These are phyloP conservation scores for Atethmia centrago DNA, from an alignment of 2,888 invertebrate genomes.

Conservation along the genomic window DNA sequence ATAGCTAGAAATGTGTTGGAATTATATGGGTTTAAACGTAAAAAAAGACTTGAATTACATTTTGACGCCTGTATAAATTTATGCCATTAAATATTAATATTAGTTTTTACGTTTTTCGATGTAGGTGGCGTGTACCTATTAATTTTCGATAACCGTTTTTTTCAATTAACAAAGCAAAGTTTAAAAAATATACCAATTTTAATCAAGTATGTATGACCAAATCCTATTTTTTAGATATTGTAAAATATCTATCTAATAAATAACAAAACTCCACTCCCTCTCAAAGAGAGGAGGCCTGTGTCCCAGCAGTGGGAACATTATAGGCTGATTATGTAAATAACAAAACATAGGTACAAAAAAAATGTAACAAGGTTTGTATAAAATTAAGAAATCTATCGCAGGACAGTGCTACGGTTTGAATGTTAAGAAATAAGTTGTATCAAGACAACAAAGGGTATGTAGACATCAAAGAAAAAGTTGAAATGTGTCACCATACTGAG, in stretches of 20 bases:
- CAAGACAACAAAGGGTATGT: slow-evolving; percentile 35
- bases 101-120: too few relatives aligned
- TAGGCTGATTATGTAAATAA: too few relatives aligned
- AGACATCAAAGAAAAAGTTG: slow-evolving; percentile 41
- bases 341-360: slow-evolving; percentile 4
- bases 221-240: background rate
- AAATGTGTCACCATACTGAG: slow-evolving; percentile 30
- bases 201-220: background rate
- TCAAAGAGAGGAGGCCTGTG: too few relatives aligned
- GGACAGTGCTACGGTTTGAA: background rate
- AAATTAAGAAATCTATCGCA: background rate
- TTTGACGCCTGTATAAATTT: background rate
- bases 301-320: too few relatives aligned
- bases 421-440: slow-evolving; percentile 2
- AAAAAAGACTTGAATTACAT: background rate
- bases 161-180: rapidly evolving
- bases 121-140: too few relatives aligned
- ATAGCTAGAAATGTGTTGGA: background rate
- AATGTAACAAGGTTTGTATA: background rate
- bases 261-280: too few relatives aligned
- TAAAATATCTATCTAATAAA: background rate
- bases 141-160: background rate
- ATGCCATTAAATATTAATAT: background rate
- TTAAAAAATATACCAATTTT: background rate
- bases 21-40: background rate